Percentiles rank a stretch among this genome's conserved stretches.
Conservation (phyloP, 2,113 vertebrate genomes). For the Onychostruthus taczanowskii region DNA sequence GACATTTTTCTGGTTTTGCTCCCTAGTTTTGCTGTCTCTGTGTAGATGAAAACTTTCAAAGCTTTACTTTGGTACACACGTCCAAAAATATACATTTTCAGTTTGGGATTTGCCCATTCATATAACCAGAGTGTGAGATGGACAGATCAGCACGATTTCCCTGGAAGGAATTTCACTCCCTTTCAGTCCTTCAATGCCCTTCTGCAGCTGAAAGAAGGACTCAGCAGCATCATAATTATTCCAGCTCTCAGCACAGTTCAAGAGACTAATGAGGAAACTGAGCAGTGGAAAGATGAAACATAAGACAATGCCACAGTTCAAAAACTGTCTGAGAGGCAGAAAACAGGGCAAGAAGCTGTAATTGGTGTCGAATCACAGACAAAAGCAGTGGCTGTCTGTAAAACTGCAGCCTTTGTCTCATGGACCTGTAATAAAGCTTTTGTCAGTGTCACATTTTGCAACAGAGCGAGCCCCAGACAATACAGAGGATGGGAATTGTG, state of each 20-base stretch:
- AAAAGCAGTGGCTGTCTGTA: neutral
- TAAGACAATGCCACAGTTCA: neutral
- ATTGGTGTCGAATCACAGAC: neutral
- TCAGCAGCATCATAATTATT: neutral
- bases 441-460: neutral
- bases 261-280: neutral
- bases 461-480: neutral
- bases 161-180: neutral
- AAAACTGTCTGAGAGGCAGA: neutral
- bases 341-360: neutral
- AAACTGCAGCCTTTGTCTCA: neutral
- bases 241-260: neutral
- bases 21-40: neutral
- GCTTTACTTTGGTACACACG: rapidly evolving
- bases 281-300: neutral
- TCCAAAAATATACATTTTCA: neutral
- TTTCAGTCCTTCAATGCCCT: neutral
- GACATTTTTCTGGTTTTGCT: neutral
- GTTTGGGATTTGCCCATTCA: neutral
- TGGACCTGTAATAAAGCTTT: neutral
- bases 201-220: neutral
- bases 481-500: neutral
- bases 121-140: neutral
- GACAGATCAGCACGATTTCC: neutral
- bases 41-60: neutral